phyloP scores from a whole-genome alignment of 2,113 vertebrate species.

The Tylochromis polylepis region DNA sequence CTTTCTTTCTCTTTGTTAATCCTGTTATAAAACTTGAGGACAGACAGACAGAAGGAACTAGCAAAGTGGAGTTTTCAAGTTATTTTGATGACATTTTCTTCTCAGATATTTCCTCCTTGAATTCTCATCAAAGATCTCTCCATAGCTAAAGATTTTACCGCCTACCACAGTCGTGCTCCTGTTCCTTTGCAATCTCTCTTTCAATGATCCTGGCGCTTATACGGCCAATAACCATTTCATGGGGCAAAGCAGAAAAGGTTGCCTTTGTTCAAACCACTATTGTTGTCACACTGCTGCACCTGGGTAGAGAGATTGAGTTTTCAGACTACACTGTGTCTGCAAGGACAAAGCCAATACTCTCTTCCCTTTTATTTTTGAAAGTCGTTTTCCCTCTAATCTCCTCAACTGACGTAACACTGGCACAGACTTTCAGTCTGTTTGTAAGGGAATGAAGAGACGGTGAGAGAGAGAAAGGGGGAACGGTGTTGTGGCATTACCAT shows the following conservation, averaged over 20 bases:
- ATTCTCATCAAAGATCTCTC: slow-evolving; percentile 3
- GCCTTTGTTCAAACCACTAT: slow-evolving; percentile 59
- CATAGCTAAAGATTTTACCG: slow-evolving; percentile 16
- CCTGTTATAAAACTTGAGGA: background rate
- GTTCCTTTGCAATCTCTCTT: slow-evolving; percentile 30
- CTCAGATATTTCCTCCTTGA: slow-evolving; percentile 23
- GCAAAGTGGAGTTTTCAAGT: slow-evolving; percentile 19
- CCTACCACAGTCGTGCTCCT: slow-evolving; percentile 10
- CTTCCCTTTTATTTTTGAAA: slow-evolving; percentile 55
- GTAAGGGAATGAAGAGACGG: slow-evolving; percentile 25
- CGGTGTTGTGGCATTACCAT: background rate
- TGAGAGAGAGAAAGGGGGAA: background rate
- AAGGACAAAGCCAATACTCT: slow-evolving; percentile 67
- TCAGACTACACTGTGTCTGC: slow-evolving; percentile 47
- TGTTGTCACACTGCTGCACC: slow-evolving; percentile 63
- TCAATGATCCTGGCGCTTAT: slow-evolving; percentile 36
- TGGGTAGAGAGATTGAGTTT: slow-evolving; percentile 65
- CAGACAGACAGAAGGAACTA: background rate
- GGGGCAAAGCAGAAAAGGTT: slow-evolving; percentile 50
- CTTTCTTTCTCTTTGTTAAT: background rate
- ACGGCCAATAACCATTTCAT: slow-evolving; percentile 40
- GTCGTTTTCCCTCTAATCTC: slow-evolving; percentile 44
- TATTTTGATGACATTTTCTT: slow-evolving; percentile 22
- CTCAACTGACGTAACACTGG: slow-evolving; percentile 30
- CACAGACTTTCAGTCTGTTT: slow-evolving; percentile 26